Conservation (phyloP, 2,797 vertebrate species). For the Picus viridis region DNA sequence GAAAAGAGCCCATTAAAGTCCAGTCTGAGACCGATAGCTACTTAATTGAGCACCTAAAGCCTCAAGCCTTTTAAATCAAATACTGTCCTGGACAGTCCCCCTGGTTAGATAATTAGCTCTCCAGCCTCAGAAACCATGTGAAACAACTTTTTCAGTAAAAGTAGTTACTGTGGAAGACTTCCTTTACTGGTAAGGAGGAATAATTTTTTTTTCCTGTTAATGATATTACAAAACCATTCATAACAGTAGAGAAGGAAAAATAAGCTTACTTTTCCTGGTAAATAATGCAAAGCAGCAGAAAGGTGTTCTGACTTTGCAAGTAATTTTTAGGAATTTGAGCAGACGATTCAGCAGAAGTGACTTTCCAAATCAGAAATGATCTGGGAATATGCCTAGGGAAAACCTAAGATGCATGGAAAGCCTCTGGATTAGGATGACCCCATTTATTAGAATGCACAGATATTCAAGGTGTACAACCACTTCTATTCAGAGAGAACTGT, state of each 20-base stretch:
- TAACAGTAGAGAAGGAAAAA: neutral
- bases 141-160: constrained; percentile 79
- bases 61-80: constrained; percentile 97
- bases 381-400: constrained; percentile 20
- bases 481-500: constrained; percentile 61
- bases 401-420: constrained; percentile 43
- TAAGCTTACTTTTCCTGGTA: constrained; percentile 33
- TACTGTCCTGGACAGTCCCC: constrained; percentile 89
- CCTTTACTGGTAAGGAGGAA: constrained; percentile 64
- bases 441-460: constrained; percentile 61
- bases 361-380: constrained; percentile 46
- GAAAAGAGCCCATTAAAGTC: constrained; percentile 95
- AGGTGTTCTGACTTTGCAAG: constrained; percentile 38
- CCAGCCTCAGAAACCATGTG: constrained; percentile 73
- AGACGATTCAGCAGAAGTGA: constrained; percentile 38
- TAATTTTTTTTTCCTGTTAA: constrained; percentile 50
- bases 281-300: neutral
- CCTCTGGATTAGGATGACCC: constrained; percentile 59
- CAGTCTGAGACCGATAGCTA: constrained; percentile 95
- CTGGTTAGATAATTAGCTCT: constrained; percentile 94
- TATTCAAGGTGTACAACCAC: constrained; percentile 31
- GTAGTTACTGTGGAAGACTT: constrained; percentile 74
- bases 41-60: constrained; percentile 99
- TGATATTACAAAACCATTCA: neutral
- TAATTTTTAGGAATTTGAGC: constrained; percentile 51